Base-by-base conservation (phyloP, 2,113 vertebrate species). In the Hirundichthys speculiger region DNA sequence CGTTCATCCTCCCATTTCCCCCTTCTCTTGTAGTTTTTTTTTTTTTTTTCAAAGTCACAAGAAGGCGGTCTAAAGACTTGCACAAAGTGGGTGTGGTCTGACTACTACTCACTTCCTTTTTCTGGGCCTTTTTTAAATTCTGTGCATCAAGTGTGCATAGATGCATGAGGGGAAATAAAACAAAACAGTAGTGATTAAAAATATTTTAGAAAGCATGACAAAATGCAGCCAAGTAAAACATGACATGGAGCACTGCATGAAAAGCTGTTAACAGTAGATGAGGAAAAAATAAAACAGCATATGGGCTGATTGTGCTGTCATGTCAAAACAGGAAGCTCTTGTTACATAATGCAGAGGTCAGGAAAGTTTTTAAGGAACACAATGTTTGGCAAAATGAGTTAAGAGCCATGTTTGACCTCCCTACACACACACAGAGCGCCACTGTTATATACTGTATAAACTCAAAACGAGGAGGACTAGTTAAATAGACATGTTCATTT, bases 21-120 rank as follows among this genome's bases (percentile, higher is more conserved):
- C 25, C 50, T 79, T 70, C 64, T 57, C 22, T 13, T 1, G 0
- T 13, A 2, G 3, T 50, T 59, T 15, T 56, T 71, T 27, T 62
- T 41, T n/a, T 53, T 50, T 49, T 53, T 60, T 74, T 53, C 55
- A 0, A 77, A 70, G 19, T 52, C 42, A 48, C 20, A 67, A 64
- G 53, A 59, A 78, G 84, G 77, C 69, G 76, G 79, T 45, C n/a
- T 18, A 19, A 45, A 9, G 18, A 19, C 74, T 50, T 64, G 40
- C 70, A n/a, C n/a, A n/a, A 63, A 53, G 58, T 69, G 80, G 70
- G 77, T 43, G 75, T 83, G 71, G 73, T 38, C 75, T 50, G 12
- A 49, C 38, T 58, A 53, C 74, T 60, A 84, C 73, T 73, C 54
- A 86, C 90, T 92, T 93, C 92, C 91, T 89, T 82, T 89, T 92